phyloP scores from a whole-genome alignment of 2,797 vertebrate genomes.

The Sphaeramia orbicularis region DNA sequence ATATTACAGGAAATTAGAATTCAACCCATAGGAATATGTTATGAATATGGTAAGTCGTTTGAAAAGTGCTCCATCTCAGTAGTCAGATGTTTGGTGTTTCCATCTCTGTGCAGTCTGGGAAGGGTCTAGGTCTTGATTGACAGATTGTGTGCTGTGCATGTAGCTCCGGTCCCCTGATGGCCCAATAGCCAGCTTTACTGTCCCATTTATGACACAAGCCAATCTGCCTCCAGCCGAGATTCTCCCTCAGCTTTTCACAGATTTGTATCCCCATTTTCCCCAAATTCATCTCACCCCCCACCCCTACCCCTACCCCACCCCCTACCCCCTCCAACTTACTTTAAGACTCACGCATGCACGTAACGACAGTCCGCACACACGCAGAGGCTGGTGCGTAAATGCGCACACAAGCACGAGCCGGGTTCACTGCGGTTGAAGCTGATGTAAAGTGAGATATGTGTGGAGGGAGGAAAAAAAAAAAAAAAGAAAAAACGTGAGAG shows the following conservation, averaged over 20 bases:
- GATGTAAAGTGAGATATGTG: conserved; percentile 70
- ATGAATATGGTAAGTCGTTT: conserved; percentile 6
- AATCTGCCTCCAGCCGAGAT: conserved; percentile 86
- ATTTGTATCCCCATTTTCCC: conserved; percentile 85
- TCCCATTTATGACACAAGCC: conserved; percentile 84
- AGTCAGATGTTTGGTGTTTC: conserved; percentile 45
- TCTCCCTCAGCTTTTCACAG: conserved; percentile 84
- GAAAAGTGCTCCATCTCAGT: conserved; percentile 36
- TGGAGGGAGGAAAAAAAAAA: conserved; percentile 27
- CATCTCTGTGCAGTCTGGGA: conserved; percentile 31
- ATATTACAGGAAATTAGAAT: conserved; percentile 10
- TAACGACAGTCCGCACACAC: conserved; percentile 36
- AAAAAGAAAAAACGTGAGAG: conserved; percentile 29
- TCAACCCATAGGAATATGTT: too few species aligned
- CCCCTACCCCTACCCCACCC: conserved; percentile 31
- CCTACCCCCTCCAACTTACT: conserved; percentile 63
- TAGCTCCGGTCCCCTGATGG: conserved; percentile 72
- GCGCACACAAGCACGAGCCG: conserved; percentile 20
- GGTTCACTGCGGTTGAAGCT: conserved; percentile 60
- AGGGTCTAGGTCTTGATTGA: conserved; percentile 86
- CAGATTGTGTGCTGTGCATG: conserved; percentile 81
- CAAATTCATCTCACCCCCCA: conserved; percentile 83
- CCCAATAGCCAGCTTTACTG: conserved; percentile 73
- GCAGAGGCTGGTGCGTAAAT: neutral
- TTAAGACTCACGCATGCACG: conserved; percentile 61